These are phyloP conservation scores for Cerceris ruficornis DNA, from an alignment of 2,888 invertebrate genomes.

Conservation along the genomic window DNA sequence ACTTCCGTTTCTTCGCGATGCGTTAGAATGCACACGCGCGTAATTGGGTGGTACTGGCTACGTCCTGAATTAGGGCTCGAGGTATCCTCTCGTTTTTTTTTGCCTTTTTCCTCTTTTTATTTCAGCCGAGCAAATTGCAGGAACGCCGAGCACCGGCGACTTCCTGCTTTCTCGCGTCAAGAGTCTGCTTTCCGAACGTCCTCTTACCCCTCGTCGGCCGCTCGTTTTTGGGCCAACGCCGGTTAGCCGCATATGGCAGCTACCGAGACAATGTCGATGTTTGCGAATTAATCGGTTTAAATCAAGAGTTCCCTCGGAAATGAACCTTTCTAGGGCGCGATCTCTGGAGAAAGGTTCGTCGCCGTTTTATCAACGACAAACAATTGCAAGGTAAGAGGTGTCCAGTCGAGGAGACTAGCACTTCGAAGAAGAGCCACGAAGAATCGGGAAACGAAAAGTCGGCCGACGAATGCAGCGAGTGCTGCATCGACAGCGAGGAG, in stretches of 20 bases:
- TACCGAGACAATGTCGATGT: background rate
- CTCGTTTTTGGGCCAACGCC: background rate
- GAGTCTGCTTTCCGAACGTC: constrained; percentile 27
- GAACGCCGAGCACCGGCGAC: constrained; percentile 34
- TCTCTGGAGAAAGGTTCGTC: too few relatives aligned
- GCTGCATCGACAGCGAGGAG: constrained; percentile 37
- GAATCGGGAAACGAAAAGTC: constrained; percentile 59
- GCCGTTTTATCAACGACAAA: too few relatives aligned
- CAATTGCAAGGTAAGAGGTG: constrained; percentile 35
- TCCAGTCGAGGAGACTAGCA: constrained; percentile 41
- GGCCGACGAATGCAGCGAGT: constrained; percentile 33
- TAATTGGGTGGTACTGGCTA: constrained; percentile 58
- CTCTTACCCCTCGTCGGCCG: constrained; percentile 14
- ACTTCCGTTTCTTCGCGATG: constrained; percentile 62
- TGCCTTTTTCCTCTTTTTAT: background rate
- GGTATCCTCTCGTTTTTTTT: constrained; percentile 25
- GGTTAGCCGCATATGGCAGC: background rate
- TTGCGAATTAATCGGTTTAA: too few relatives aligned
- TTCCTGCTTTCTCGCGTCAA: constrained; percentile 62
- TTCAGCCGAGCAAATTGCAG: constrained; percentile 40
- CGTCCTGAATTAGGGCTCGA: constrained; percentile 56
- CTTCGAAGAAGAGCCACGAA: constrained; percentile 50
- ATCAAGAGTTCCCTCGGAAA: too few relatives aligned
- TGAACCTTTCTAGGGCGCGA: too few relatives aligned
- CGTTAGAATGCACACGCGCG: constrained; percentile 64